Conservation (phyloP, 2,113 vertebrate species). For the Hymenochirus boettgeri region DNA sequence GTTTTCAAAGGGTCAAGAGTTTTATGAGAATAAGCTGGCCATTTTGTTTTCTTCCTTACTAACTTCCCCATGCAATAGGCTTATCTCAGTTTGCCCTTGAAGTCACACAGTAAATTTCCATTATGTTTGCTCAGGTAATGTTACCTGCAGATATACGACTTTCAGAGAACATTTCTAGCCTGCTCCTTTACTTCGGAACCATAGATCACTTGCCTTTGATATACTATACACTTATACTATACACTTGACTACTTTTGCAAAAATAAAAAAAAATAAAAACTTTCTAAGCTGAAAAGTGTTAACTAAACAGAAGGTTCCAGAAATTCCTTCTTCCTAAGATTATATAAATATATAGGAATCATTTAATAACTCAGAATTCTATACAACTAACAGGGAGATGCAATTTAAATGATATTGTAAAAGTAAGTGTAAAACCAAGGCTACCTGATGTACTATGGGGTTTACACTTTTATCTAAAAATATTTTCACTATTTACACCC, state of each 20-base stretch:
- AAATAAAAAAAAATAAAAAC: neutral
- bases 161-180: neutral
- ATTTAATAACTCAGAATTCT: no score
- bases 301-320: no score
- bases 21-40: neutral
- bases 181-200: neutral
- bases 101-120: constrained; percentile 2
- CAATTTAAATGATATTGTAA: no score
- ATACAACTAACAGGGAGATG: no score
- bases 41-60: neutral
- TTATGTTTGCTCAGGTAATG: constrained; percentile 1
- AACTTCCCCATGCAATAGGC: neutral
- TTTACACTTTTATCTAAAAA: no score
- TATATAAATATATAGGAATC: no score
- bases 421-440: no score
- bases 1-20: neutral
- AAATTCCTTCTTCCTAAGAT: no score
- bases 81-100: neutral
- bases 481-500: no score
- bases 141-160: neutral
- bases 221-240: neutral
- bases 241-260: neutral
- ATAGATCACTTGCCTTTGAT: neutral
- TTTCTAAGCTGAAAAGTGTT: no score
- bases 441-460: no score